A percentile compares a stretch with the other conserved stretches of the same genome.
Evolutionary conservation across 2,888 invertebrate species (phyloP).

Genomic region (Notodonta ziczac): DNA sequence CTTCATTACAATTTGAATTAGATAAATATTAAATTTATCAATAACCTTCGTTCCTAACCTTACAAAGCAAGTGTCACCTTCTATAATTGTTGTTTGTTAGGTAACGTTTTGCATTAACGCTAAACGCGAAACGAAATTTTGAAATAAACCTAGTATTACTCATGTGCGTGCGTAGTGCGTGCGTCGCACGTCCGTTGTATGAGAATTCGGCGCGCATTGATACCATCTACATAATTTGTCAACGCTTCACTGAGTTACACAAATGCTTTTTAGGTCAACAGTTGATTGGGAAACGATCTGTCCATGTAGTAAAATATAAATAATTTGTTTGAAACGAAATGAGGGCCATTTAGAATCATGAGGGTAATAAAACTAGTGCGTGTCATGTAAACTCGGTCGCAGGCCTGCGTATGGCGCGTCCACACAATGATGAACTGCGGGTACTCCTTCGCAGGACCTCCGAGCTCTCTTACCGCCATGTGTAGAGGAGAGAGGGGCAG

Average conservation of each 20-base stretch:
- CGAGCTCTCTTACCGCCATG: constrained; percentile 29
- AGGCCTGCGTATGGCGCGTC: constrained; percentile 59
- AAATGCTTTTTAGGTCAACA: constrained; percentile 80
- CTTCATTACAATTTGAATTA: too few species aligned
- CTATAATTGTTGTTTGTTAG: too few species aligned
- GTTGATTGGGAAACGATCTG: constrained; percentile 82
- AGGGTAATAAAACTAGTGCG: constrained; percentile 84
- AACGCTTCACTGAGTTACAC: constrained; percentile 77
- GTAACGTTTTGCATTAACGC: background rate
- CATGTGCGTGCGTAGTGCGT: constrained; percentile 19
- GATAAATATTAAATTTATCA: too few species aligned
- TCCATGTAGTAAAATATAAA: constrained; percentile 82
- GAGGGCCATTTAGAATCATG: constrained; percentile 84
- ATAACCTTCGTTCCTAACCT: too few species aligned
- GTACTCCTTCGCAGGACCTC: constrained; percentile 43
- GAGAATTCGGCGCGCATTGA: constrained; percentile 59
- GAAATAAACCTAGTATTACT: constrained; percentile 10
- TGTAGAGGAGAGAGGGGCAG: constrained; percentile 47
- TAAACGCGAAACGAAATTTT: background rate
- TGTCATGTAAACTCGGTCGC: constrained; percentile 79
- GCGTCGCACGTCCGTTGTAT: constrained; percentile 37
- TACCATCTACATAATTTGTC: constrained; percentile 74
- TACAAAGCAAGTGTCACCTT: too few species aligned
- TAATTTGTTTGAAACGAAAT: constrained; percentile 82
- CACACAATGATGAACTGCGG: constrained; percentile 58